Evolutionary conservation across 2,888 invertebrate species (phyloP), one percentile per base, ranked within the genome.

Genomic region (Pocota personata): DNA sequence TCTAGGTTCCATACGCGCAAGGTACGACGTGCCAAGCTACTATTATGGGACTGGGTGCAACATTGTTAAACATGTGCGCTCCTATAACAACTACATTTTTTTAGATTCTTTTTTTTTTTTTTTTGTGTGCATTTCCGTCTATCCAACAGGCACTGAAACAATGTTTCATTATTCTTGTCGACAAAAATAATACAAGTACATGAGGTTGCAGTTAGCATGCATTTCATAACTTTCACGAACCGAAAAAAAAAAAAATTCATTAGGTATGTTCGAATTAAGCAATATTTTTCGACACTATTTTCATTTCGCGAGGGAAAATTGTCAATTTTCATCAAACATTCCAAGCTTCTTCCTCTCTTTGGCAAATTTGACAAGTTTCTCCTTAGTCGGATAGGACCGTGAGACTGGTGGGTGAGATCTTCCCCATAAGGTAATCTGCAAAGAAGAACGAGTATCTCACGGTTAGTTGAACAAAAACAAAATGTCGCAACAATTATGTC

Each of bases 401-500:
- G 73, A 14, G 69, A 60, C 37, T 67, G 27, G 71, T 77, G 76
- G 76, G 64, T 71, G 40, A 40, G 71, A 82, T 71, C 24, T 32
- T 35, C 37, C 3, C 8, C 50, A 37, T 2, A 27, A 35, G 7
- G 21, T 48, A n/a, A 50, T 60, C n/a, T 43, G 16, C 10, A 21
- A 2, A 3, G n/a, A 21, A 66, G 12, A 10, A 32, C 32, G 7
- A 50, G 67, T 62, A 62, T 62, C 69, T 57, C 60, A 57, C 62
- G 57, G 76, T 57, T 46, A 30, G 55, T 50, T 71, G 64, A 57
- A 50, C 48, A 48, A 76, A 46, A 43, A 46, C 14, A 71, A 64
- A 71, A 64, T 82, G 69, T 82, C 71, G 71, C 64, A 82, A 82
- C 77, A 77, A 82, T 77, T 77, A 77, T 82, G 82, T 82, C 82